Evolutionary conservation across 2,797 vertebrate genomes (phyloP).

Genomic region (Anguilla marmorata): DNA sequence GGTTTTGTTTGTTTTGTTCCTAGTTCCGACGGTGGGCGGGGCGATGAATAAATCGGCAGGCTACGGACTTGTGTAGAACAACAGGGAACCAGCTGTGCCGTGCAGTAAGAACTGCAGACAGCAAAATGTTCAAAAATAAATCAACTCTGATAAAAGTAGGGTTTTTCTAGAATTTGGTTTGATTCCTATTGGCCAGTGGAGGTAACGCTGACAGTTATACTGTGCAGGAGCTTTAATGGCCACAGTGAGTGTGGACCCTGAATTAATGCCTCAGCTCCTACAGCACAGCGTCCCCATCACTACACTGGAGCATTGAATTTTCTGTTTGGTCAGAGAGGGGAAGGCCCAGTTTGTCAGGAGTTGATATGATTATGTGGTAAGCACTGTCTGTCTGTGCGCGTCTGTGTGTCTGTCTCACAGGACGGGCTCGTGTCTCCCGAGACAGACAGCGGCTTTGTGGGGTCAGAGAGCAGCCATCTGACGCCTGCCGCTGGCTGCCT

Average conservation of each 20-base stretch:
- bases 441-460: slow-evolving; percentile 92
- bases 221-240: neutral
- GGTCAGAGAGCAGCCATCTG: slow-evolving; percentile 82
- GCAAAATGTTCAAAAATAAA: too few relatives aligned
- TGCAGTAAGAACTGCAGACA: too few relatives aligned
- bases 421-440: slow-evolving; percentile 87
- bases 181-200: too few relatives aligned
- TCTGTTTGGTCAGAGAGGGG: neutral
- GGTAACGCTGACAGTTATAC: too few relatives aligned
- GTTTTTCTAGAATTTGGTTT: too few relatives aligned
- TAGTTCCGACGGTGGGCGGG: too few relatives aligned
- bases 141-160: too few relatives aligned
- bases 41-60: too few relatives aligned
- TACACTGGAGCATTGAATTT: neutral
- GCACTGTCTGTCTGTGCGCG: neutral
- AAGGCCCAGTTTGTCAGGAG: neutral
- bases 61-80: too few relatives aligned
- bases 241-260: neutral
- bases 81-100: too few relatives aligned
- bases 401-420: slow-evolving; percentile 60
- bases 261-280: neutral
- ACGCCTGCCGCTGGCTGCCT: slow-evolving; percentile 70
- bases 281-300: neutral
- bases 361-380: neutral
- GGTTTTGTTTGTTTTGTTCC: too few relatives aligned